A percentile compares a stretch with the other conserved stretches of the same genome.
phyloP scores from a whole-genome alignment of 2,113 vertebrate genomes.

The Rhynchomys soricoides region DNA sequence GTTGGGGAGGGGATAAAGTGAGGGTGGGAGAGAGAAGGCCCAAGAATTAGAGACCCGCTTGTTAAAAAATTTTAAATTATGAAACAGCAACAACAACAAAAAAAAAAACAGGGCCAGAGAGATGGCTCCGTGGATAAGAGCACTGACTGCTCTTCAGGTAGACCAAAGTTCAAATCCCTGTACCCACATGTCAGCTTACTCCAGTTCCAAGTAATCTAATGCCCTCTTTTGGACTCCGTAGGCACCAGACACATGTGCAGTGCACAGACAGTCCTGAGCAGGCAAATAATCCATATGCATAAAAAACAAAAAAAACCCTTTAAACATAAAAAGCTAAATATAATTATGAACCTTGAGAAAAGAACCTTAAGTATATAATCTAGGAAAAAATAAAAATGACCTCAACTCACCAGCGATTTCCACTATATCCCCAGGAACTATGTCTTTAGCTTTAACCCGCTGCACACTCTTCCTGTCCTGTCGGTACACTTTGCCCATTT shows the following conservation, averaged over 20 bases:
- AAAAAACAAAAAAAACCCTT: background rate
- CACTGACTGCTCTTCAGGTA: background rate
- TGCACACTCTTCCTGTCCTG: slow-evolving; percentile 98
- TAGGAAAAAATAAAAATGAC: background rate
- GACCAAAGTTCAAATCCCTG: background rate
- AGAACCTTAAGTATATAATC: background rate
- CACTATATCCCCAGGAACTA: slow-evolving; percentile 97
- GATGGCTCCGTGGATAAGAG: background rate
- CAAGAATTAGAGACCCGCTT: too few relatives aligned
- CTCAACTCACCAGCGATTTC: slow-evolving; percentile 95
- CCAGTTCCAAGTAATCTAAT: background rate
- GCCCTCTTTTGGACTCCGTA: background rate
- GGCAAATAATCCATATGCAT: background rate
- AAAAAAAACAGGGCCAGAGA: background rate
- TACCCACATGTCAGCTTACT: background rate
- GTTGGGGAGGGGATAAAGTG: too few relatives aligned
- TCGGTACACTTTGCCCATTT: slow-evolving; percentile 99
- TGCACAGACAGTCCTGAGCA: too few relatives aligned
- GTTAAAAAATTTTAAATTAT: background rate
- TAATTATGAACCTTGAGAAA: slow-evolving; percentile 40
- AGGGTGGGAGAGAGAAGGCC: too few relatives aligned
- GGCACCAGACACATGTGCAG: background rate
- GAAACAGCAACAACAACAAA: too few relatives aligned
- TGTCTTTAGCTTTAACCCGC: slow-evolving; percentile 97
- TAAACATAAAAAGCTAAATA: slow-evolving; percentile 37